A percentile compares a stretch with the other conserved stretches of the same genome.
These are phyloP conservation scores for Achatina immaculata DNA, from an alignment of 1,140 invertebrate species.

Conservation along the genomic window DNA sequence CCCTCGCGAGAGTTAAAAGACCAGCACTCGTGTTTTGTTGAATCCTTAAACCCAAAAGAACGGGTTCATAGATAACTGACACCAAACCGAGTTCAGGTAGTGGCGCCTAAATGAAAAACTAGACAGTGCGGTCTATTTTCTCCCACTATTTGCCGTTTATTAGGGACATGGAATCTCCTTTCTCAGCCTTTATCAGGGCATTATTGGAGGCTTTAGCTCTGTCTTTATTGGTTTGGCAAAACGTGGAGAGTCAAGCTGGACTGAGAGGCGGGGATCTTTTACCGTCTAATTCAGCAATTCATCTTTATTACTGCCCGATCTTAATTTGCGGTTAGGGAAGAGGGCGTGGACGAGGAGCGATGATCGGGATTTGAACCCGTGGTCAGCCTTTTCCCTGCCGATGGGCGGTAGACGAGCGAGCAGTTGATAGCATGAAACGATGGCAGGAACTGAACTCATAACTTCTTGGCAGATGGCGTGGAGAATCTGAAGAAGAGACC, in stretches of 20 bases:
- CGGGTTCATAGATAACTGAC: constrained; percentile 32
- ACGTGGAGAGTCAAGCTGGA: constrained; percentile 30
- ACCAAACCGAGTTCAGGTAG: neutral
- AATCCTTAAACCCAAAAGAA: neutral
- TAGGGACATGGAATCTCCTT: constrained; percentile 1
- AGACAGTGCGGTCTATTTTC: constrained; percentile 4
- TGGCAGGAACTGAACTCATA: neutral
- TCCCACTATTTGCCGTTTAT: constrained; percentile 25
- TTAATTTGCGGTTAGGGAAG: constrained; percentile 33
- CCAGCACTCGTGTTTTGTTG: neutral
- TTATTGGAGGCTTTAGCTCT: constrained; percentile 9
- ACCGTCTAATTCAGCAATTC: constrained; percentile 36
- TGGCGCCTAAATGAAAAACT: constrained; percentile 30
- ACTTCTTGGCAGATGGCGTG: constrained; percentile 5
- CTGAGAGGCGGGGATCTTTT: constrained; percentile 9
- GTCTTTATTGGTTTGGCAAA: constrained; percentile 36
- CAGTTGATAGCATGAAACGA: neutral
- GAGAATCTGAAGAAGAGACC: no score
- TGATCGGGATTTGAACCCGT: constrained; percentile 25
- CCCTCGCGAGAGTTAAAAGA: neutral
- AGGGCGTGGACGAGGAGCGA: constrained; percentile 14
- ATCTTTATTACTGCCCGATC: constrained; percentile 36
- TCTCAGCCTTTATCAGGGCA: constrained; percentile 16
- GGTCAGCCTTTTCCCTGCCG: constrained; percentile 30
- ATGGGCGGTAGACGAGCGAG: constrained; percentile 2